These are phyloP conservation scores for Podabrus alpinus DNA, from an alignment of 2,888 invertebrate genomes.

Conservation along the genomic window DNA sequence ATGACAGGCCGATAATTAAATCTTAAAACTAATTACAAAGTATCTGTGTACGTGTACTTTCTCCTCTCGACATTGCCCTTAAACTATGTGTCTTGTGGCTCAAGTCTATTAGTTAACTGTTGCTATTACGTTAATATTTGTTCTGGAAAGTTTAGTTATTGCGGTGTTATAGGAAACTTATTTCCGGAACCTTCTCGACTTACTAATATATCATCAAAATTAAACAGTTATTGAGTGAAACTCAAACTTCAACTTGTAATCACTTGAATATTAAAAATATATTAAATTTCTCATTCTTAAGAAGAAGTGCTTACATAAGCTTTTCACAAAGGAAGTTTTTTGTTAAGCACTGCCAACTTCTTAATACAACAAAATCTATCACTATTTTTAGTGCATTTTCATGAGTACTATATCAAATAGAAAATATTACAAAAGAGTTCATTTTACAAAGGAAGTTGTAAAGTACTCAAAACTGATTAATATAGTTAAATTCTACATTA, in stretches of 20 bases:
- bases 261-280: background rate
- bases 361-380: background rate
- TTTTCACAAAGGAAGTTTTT: background rate
- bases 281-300: background rate
- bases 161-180: background rate
- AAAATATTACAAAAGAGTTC: background rate
- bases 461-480: background rate
- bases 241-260: background rate
- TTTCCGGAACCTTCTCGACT: background rate
- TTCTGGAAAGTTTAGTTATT: constrained; percentile 6
- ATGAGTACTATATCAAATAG: too few relatives aligned
- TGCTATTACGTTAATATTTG: constrained; percentile 20
- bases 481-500: background rate
- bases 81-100: constrained; percentile 22
- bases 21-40: constrained; percentile 28
- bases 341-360: background rate
- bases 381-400: background rate
- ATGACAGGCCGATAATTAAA: constrained; percentile 28
- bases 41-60: constrained; percentile 14
- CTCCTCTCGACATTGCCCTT: background rate
- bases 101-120: constrained; percentile 25
- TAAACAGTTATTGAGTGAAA: background rate
- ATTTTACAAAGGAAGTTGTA: background rate
- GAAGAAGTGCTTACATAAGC: background rate
- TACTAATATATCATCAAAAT: background rate